Evolutionary conservation across 2,113 vertebrate genomes (phyloP), one percentile per base, ranked within the genome.

Genomic region (Harpagus bidentatus): DNA sequence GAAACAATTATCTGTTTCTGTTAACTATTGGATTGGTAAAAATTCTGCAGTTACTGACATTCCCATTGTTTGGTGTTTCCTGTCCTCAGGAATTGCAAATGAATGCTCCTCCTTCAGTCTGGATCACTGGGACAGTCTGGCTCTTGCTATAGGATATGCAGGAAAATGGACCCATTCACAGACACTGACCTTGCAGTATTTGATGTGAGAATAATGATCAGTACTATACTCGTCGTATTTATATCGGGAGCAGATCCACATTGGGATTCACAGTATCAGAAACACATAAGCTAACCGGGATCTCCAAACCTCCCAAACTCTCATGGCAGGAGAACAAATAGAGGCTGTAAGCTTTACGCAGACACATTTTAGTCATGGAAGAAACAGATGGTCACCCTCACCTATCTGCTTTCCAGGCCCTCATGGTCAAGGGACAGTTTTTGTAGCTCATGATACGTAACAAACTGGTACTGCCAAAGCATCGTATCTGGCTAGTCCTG

Each of bases 221-320:
- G 2, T 94, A 43, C 52, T 72, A 3, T 61, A 48, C 31, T 79
- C 7, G 17, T 79, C 5, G 15, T 72, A 59, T 52, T 79, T 70
- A 5, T 40, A 82, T 18, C 11, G 42, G 32, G 29, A 87, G 34
- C 15, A 85, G 58, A 53, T 69, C 34, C 52, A 72, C 29, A 15
- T 2, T 38, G 31, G 26, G 36, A 61, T 63, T 67, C 47, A 40
- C 23, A 72, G 10, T 11, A 56, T 55, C 47, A 72, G 43, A 90
- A 67, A 23, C 0, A 0, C 45, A 20, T 16, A 20, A 9, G 15
- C 36, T 71, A 86, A 34, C 7, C 0, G 0, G 26, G 12, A 9
- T 66, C 31, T 66, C 77, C 50, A 84, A 69, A 66, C n/a, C 12
- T 69, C 36, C 12, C 5, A 6, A 38, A 82, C 47, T 63, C 50